These are phyloP conservation scores for Macroteleia sp. DNA, from an alignment of 2,888 invertebrate species.

Conservation along the genomic window DNA sequence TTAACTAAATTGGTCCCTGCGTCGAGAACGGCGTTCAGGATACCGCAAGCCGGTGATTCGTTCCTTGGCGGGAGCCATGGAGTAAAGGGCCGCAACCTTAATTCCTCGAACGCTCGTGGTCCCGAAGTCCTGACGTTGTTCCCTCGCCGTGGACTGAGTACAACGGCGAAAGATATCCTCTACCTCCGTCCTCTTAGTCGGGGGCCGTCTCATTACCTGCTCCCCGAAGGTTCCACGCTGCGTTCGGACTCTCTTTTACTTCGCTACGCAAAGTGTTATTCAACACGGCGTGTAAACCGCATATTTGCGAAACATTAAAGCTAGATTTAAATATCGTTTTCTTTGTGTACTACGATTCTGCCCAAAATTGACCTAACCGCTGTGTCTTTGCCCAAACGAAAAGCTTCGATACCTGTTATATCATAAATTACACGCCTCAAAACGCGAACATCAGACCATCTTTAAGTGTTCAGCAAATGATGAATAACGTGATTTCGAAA, in stretches of 20 bases:
- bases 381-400: background rate
- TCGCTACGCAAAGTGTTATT: constrained; percentile 31
- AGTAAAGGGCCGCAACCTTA: constrained; percentile 65
- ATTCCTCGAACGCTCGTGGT: constrained; percentile 63
- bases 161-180: constrained; percentile 64
- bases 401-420: no score
- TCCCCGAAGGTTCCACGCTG: constrained; percentile 81
- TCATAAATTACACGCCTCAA: no score
- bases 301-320: constrained; percentile 26
- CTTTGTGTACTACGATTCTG: background rate
- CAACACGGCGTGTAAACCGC: constrained; percentile 27
- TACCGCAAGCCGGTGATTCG: constrained; percentile 67
- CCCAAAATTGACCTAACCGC: background rate
- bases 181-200: constrained; percentile 80
- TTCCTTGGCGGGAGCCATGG: constrained; percentile 64
- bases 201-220: constrained; percentile 84
- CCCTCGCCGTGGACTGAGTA: constrained; percentile 67
- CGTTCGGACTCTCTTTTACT: constrained; percentile 71
- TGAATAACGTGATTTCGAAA: no score
- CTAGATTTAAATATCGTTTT: constrained; percentile 1
- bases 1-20: constrained; percentile 76
- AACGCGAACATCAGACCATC: no score
- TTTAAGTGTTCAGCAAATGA: no score
- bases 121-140: constrained; percentile 63
- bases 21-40: constrained; percentile 60